Percentiles rank a stretch among this genome's conserved stretches.
These are phyloP conservation scores for Anguilla obscura DNA, from an alignment of 2,797 vertebrate genomes.

Conservation along the genomic window DNA sequence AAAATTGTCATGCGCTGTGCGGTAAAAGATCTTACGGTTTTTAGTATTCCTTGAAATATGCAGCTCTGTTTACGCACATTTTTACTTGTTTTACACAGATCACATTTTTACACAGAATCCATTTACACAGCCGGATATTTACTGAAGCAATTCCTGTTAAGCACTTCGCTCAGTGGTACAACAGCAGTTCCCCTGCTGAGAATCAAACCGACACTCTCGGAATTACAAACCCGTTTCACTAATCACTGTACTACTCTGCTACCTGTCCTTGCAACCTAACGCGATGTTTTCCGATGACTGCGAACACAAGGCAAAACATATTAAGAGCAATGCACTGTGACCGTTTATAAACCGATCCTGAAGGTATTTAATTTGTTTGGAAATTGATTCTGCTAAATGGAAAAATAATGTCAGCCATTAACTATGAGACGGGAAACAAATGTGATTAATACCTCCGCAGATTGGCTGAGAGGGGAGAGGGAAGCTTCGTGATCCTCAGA, in stretches of 20 bases:
- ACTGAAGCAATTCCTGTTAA: no score
- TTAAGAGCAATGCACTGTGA: not conserved
- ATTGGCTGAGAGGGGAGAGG: not conserved
- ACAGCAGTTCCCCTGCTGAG: not conserved
- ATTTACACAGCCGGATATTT: no score
- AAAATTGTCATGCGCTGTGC: not conserved
- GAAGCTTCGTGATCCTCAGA: not conserved
- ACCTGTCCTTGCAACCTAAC: not conserved
- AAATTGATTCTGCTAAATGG: constrained; percentile 12
- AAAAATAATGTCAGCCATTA: not conserved
- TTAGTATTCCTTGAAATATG: not conserved
- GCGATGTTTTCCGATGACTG: not conserved
- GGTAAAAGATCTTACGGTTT: not conserved
- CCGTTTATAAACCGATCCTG: not conserved
- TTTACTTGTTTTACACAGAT: not conserved
- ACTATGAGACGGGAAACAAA: not conserved
- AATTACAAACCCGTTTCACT: not conserved
- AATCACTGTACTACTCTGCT: not conserved
- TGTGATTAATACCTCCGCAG: not conserved
- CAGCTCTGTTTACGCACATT: not conserved
- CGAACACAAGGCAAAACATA: not conserved
- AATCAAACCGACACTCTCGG: not conserved
- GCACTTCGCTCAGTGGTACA: not conserved
- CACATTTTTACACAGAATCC: not conserved
- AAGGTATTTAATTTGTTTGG: constrained; percentile 20